phyloP scores from a whole-genome alignment of 2,113 vertebrate genomes.

The Chascanopsetta lugubris region DNA sequence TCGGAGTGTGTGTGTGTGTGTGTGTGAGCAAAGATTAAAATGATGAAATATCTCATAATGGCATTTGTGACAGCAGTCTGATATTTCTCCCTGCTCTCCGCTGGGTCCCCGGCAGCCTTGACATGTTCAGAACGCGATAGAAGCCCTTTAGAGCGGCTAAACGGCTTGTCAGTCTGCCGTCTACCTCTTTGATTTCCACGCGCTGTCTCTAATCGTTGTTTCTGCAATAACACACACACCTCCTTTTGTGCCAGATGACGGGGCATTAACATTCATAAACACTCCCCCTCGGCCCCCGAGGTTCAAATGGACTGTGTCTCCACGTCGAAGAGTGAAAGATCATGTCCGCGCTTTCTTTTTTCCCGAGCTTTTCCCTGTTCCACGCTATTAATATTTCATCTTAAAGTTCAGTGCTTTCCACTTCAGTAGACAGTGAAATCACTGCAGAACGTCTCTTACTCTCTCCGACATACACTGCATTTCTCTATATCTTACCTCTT shows the following conservation, averaged over 20 bases:
- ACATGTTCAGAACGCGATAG: conserved; percentile 43
- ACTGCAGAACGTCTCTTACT: conserved; percentile 69
- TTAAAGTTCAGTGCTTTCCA: conserved; percentile 78
- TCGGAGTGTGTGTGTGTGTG: conserved; percentile 3
- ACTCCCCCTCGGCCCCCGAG: conserved; percentile 24
- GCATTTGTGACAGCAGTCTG: conserved; percentile 48
- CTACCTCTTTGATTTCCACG: conserved; percentile 16
- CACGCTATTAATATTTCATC: conserved; percentile 80
- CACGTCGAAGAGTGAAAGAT: conserved; percentile 67
- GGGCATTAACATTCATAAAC: conserved; percentile 40
- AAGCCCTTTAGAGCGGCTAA: conserved; percentile 10
- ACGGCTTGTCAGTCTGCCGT: conserved; percentile 23
- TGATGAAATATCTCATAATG: conserved; percentile 60
- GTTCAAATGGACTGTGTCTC: conserved; percentile 54
- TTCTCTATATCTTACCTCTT: conserved; percentile 46
- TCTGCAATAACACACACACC: conserved; percentile 19
- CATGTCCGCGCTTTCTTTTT: conserved; percentile 63
- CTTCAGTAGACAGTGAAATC: conserved; percentile 80
- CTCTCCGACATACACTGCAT: conserved; percentile 68
- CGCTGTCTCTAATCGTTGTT: conserved; percentile 39
- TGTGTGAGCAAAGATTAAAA: conserved; percentile 37
- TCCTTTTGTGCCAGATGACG: conserved; percentile 20
- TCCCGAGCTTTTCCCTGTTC: conserved; percentile 68
- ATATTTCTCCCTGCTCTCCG: conserved; percentile 38
- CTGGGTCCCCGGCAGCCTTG: conserved; percentile 32